Base-by-base conservation (phyloP, 2,888 invertebrate species). In the Drosophila silvestris region DNA sequence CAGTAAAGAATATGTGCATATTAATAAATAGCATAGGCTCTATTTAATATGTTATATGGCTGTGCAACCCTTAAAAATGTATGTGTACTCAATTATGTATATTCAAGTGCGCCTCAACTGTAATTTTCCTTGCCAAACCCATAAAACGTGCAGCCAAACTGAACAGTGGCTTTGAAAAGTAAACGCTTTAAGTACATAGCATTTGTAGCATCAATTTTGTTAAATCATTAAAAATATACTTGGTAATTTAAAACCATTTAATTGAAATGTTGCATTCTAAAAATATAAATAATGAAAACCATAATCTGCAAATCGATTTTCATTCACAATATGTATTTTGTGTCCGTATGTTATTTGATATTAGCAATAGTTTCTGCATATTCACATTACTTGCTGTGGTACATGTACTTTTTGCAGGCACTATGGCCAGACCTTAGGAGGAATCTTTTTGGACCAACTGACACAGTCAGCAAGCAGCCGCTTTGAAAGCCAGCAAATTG, bases 401-500 rank as follows among this genome's bases (percentile, higher is more conserved):
- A 10, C 26, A 47, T 9, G 50, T n/a, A 63, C 72, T 57, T 63
- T 71, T 57, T 22, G 39, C 54, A 62, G 28, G 12, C 62, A 73
- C 33, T 79, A 33, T 59, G 22, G 16, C 51, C 19, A 19, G 12
- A 59, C 30, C 37, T 19, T 10, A 28, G 53, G 41, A 32, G 19
- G 26, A 12, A 19, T 44, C 35, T 39, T n/a, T 44, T 56, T 37
- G 47, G 60, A 44, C 47, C 37, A 35, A 53, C 32, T 26, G 51
- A 39, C 32, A 35, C 59, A 70, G 66, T 54, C 19, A 41, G 58
- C 50, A 39, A 30, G 39, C 56, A 57, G 51, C 47, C 44, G 47
- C 50, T 57, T 56, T 70, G 63, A 74, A 72, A 77, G 73, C 60
- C 68, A 64, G 71, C 68, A 74, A 84, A 86, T 81, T 86, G 90